Conservation (phyloP, 2,797 vertebrate genomes). For the Malurus leucopterus region DNA sequence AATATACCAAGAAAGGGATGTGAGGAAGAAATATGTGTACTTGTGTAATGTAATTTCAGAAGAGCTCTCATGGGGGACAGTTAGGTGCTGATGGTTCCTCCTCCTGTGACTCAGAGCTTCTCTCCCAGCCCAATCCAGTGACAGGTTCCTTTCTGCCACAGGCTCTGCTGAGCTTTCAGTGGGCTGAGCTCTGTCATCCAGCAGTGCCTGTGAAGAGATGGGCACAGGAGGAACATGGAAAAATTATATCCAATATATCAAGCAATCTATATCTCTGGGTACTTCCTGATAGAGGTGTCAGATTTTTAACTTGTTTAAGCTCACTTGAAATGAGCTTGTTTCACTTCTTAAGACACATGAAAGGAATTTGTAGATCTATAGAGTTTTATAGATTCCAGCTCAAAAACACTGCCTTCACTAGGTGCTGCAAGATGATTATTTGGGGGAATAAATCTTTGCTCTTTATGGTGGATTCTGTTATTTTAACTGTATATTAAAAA, state of each 20-base stretch:
- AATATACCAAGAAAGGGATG: fast-evolving
- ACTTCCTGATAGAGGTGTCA: background rate
- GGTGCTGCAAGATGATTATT: background rate
- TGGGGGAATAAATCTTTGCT: background rate
- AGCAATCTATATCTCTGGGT: background rate
- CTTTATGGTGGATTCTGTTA: background rate
- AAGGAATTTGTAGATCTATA: background rate
- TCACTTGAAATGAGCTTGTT: background rate
- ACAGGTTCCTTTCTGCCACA: fast-evolving
- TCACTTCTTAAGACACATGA: background rate
- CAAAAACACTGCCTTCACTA: background rate
- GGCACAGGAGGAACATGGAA: background rate
- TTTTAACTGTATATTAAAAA: background rate
- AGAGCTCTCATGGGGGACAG: background rate
- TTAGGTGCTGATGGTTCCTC: background rate
- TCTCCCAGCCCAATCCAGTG: background rate
- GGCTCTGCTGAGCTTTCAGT: background rate
- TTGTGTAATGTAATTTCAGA: background rate
- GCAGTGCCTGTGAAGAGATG: background rate
- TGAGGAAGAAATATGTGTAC: background rate
- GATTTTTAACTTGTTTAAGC: background rate
- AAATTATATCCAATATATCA: fast-evolving
- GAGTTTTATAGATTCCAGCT: background rate
- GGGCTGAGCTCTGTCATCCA: background rate
- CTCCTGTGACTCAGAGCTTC: background rate